Base-by-base conservation (phyloP, 2,113 vertebrate genomes). In the Scortum barcoo region DNA sequence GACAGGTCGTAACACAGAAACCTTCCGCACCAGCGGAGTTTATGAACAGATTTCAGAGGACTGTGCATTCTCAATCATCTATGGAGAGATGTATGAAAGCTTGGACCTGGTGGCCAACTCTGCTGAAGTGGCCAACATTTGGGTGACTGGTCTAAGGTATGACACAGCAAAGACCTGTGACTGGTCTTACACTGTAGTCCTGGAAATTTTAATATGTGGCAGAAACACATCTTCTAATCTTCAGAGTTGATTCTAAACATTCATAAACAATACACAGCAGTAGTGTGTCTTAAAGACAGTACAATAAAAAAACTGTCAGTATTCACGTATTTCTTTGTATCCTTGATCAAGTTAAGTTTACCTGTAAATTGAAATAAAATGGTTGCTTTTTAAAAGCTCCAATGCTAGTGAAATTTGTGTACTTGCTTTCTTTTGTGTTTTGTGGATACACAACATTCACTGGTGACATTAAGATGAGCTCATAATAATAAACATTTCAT, bases 31-130 rank as follows among this genome's bases (percentile, higher is more conserved):
- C 92, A 98, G 97, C 72, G 97, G 97, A 10, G 95, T 98, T 92
- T 97, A 97, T 70, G 98, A 99, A 73, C 98, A 98, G 95, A 97
- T 99, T 90, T 98, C 98, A 2, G 98, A 98, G 93, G 97, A 99
- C 63, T 97, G 96, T 92, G 97, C 98, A 0, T 99, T 99, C 92
- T 98, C 98, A 11, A 95, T 99, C 86, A 96, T 99, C 84, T 98
- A 98, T 22, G 97, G 97, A 61, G 97, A 98, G 61, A 95, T 96
- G 78, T 98, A 97, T 26, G 97, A 99, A 80, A 97, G 96, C 5
- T 89, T 99, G 69, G 98, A 99, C 93, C 94, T 99, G 90, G 97
- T 99, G 89, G 97, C 97, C 67, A 96, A 96, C 91, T 97, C 97
- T 66, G 96, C 97, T 69, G 98, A 99, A 19, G 83, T 98, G 89